Base-by-base conservation (phyloP, 2,113 vertebrate genomes). In the Prunella fulvescens region DNA sequence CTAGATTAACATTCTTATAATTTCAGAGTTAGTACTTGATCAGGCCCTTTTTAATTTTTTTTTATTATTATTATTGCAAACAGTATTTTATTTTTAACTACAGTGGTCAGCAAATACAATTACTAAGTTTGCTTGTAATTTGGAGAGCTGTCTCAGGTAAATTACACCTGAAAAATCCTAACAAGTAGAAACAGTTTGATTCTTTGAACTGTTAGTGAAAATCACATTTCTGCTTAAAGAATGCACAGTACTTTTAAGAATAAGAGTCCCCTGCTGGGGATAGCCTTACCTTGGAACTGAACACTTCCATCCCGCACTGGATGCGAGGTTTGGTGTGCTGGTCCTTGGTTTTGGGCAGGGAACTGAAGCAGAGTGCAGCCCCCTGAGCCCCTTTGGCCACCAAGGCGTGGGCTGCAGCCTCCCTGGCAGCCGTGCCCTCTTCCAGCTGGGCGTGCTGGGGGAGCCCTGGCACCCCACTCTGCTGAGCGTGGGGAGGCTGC, bases 311-410 rank as follows among this genome's bases (percentile, higher is more conserved):
- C 7, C 6, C 2, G 19, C 0, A 8, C 4, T 2, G 5, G 60
- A 22, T 2, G 2, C 0, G 1, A 5, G 6, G 17, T 53, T 71
- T 48, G 1, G 1, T 1, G 18, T 56, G 20, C 50, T 5, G 22
- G 9, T 33, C 7, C 50, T 28, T 12, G 7, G 39, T 10, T 33
- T 54, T 2, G 58, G 69, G 54, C 53, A 6, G 28, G 1, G 60
- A 31, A 2, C 33, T 2, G 45, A n/a, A 18, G 37, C 29, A 7
- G 20, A 7, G 3, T 3, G 4, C 47, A 35, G 60, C 26, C 5
- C 7, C 3, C 0, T 1, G 11, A 65, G 60, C 26, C 31, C 7
- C 50, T 58, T 4, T 19, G 50, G 42, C 44, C 60, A 5, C 19
- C 17, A 3, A 28, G 14, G 35, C 2, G 0, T 11, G 26, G 8